These are phyloP conservation scores for Colinus virginianus DNA, from an alignment of 2,113 vertebrate species.

Conservation along the genomic window DNA sequence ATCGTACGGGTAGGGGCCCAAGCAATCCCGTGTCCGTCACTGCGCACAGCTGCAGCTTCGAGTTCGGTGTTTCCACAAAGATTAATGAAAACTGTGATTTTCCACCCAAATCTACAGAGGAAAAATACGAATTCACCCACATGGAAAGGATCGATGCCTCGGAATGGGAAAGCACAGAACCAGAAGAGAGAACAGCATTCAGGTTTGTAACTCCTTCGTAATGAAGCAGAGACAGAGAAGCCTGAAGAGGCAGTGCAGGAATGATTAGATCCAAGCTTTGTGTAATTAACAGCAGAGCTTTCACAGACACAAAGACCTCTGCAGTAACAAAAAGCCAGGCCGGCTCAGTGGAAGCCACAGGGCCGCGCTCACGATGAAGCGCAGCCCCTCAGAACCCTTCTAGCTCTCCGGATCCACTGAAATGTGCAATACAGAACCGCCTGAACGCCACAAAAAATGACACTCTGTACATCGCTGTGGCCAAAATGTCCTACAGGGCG, in stretches of 20 bases:
- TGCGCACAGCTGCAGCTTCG: background rate
- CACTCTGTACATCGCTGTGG: background rate
- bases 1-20: background rate
- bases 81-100: constrained; percentile 61
- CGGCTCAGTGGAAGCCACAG: background rate
- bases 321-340: background rate
- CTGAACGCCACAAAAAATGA: background rate
- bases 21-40: background rate
- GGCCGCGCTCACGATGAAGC: background rate
- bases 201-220: constrained; percentile 69
- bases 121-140: constrained; percentile 83
- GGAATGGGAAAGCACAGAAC: constrained; percentile 87
- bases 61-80: background rate
- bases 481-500: background rate
- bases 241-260: background rate
- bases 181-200: constrained; percentile 84
- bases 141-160: constrained; percentile 84
- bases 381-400: background rate
- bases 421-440: background rate
- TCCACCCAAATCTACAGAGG: constrained; percentile 72
- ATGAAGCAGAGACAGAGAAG: constrained; percentile 53
- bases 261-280: background rate
- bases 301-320: background rate
- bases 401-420: background rate
- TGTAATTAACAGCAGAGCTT: background rate